These are phyloP conservation scores for Erethizon dorsatum DNA, from an alignment of 2,797 vertebrate genomes.

Conservation along the genomic window DNA sequence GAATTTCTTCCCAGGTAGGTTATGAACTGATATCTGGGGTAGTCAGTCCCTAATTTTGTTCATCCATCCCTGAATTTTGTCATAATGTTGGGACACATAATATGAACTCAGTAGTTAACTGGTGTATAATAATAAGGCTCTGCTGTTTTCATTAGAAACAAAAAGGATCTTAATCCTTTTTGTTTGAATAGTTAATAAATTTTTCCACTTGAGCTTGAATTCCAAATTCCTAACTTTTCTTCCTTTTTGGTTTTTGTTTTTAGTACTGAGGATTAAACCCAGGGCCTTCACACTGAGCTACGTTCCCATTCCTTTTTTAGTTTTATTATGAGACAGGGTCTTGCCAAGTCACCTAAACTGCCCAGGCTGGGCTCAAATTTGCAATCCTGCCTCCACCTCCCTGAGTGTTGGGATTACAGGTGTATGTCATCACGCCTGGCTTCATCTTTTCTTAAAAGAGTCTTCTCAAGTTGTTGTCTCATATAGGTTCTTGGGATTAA, in stretches of 20 bases:
- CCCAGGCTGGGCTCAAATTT: neutral
- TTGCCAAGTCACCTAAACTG: neutral
- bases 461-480: conserved; percentile 14
- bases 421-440: neutral
- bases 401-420: neutral
- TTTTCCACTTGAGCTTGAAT: conserved; percentile 18
- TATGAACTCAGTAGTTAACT: conserved; percentile 42
- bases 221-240: neutral
- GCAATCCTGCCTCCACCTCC: neutral
- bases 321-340: neutral
- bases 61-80: conserved; percentile 16
- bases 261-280: neutral
- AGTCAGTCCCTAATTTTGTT: conserved; percentile 49
- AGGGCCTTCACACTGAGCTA: neutral
- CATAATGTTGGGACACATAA: neutral
- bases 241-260: neutral
- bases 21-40: neutral
- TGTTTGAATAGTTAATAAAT: conserved; percentile 20
- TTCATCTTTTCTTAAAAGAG: conserved; percentile 8
- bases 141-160: conserved; percentile 51
- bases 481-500: conserved; percentile 10
- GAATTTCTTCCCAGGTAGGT: conserved; percentile 1
- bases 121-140: conserved; percentile 46
- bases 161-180: conserved; percentile 38
- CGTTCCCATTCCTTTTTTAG: neutral